Base-by-base conservation (phyloP, 2,797 vertebrate genomes). In the Ceryle rudis region DNA sequence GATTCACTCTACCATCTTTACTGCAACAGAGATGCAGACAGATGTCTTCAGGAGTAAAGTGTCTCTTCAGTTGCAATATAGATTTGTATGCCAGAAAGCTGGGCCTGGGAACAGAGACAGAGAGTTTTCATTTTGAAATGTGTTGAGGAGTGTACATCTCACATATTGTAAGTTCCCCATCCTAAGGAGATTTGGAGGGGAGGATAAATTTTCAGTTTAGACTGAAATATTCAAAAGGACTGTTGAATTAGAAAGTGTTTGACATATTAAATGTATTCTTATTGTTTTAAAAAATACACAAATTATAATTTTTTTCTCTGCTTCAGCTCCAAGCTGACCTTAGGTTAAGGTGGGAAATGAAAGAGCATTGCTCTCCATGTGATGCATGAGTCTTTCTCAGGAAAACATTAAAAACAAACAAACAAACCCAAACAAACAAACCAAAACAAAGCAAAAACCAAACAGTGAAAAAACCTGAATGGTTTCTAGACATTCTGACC, bases 141-240 rank as follows among this genome's bases (percentile, higher is more conserved):
- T 37, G 15, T 41, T 3, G 3, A 57, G 52, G 52, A 86, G n/a
- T 18, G 3, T 33, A 3, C 39, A 28, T 26, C 35, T 55, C 60
- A 13, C 9, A 4, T 55, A 44, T 20, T 77, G 0, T 29, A 74
- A 47, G 3, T 64, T 64, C 23, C 28, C 14, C 22, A 57, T 33
- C 28, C 41, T 14, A 35, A 70, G 47, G 23, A 67, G 5, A 5
- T 67, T 80, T 0, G 0, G 7, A 19, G 20, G 5, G 22, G 17
- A 42, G 0, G 1, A 62, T 23, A 71, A n/a, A 74, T 80, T 83
- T 93, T 89, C 33, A 46, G 5, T 65, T 90, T 62, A 75, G 6
- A 65, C 18, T 78, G 57, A 91, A 74, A 10, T 57, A 46, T 37
- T 35, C 20, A 49, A 78, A 31, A 85, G 21, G 81, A 78, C 3